These are phyloP conservation scores for Quadroppia sp. DNA, from an alignment of 2,888 invertebrate species.

Conservation along the genomic window DNA sequence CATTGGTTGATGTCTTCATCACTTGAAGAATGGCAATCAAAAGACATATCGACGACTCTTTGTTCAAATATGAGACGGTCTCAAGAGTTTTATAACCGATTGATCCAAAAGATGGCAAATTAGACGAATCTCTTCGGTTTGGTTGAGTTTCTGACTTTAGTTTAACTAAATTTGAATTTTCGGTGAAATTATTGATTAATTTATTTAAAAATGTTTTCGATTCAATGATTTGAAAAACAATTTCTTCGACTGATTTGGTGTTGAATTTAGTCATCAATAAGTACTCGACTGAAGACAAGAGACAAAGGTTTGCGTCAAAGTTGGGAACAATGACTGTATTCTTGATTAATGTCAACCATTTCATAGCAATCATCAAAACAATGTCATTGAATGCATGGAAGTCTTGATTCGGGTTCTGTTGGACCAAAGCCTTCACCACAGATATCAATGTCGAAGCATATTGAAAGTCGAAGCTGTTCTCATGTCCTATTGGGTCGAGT, in stretches of 20 bases:
- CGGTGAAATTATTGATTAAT: background rate
- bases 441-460: slow-evolving; percentile 36
- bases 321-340: slow-evolving; percentile 36
- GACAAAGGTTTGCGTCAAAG: slow-evolving; percentile 28
- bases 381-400: slow-evolving; percentile 9
- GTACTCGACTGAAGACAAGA: slow-evolving; percentile 28
- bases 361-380: slow-evolving; percentile 15
- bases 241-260: background rate
- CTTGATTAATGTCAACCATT: slow-evolving; percentile 34
- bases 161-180: slow-evolving; percentile 36
- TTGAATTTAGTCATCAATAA: slow-evolving; percentile 14
- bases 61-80: slow-evolving; percentile 14
- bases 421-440: slow-evolving; percentile 8
- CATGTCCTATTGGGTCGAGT: slow-evolving; percentile 9
- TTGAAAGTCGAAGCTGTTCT: slow-evolving; percentile 40
- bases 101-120: slow-evolving; percentile 42
- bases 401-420: slow-evolving; percentile 8
- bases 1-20: background rate
- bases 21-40: slow-evolving; percentile 26
- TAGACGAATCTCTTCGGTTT: slow-evolving; percentile 36
- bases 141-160: background rate
- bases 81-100: slow-evolving; percentile 30
- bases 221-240: background rate
- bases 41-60: slow-evolving; percentile 38
- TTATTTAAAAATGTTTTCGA: background rate